Evolutionary conservation across 2,113 vertebrate genomes (phyloP).

Genomic region (Limnothrissa miodon): DNA sequence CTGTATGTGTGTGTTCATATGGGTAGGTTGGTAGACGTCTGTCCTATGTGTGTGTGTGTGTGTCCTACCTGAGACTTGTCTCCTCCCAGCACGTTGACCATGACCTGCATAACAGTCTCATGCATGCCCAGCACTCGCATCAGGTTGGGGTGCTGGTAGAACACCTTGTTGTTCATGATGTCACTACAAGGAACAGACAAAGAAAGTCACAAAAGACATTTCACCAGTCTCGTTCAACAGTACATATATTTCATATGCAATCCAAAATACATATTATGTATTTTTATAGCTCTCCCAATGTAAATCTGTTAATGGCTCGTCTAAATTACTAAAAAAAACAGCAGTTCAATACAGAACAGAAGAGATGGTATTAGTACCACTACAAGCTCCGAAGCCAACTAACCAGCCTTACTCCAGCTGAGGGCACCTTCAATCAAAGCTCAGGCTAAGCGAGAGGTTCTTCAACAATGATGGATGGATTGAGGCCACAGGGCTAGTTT

Average conservation of each 20-base stretch:
- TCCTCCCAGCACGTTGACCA: constrained; percentile 95
- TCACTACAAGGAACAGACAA: constrained; percentile 69
- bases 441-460: neutral
- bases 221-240: neutral
- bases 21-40: neutral
- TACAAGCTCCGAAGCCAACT: neutral
- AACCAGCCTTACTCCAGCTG: neutral
- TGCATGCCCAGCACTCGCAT: constrained; percentile 98
- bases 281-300: no score
- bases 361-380: neutral
- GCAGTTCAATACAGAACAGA: neutral
- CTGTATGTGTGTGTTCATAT: no score
- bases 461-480: neutral
- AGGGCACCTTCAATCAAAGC: neutral
- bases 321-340: neutral
- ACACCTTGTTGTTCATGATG: constrained; percentile 99
- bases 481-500: neutral
- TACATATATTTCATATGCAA: no score
- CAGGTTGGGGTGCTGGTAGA: constrained; percentile 97
- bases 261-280: neutral
- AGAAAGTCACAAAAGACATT: neutral
- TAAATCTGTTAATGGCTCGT: no score
- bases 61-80: constrained; percentile 88
- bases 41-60: neutral
- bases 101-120: constrained; percentile 98